phyloP scores from a whole-genome alignment of 2,888 invertebrate genomes.

The Dicycla oo region DNA sequence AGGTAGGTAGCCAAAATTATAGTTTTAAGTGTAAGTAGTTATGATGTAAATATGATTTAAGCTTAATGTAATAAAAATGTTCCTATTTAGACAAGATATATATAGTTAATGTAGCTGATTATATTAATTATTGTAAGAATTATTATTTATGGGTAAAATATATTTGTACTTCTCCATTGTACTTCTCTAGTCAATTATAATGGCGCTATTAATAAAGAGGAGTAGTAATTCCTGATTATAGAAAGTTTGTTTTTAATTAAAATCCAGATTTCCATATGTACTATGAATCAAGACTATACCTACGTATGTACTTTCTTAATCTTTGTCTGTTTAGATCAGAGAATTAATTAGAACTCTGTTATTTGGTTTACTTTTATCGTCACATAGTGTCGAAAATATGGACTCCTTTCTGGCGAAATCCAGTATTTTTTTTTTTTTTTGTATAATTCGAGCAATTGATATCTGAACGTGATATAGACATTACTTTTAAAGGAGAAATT shows the following conservation, averaged over 20 bases:
- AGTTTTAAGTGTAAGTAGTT: neutral
- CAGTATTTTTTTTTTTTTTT: too few species aligned
- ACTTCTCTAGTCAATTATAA: conserved; percentile 85
- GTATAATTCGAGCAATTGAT: too few species aligned
- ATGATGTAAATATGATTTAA: conserved; percentile 67
- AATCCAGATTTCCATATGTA: neutral
- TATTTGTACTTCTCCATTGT: conserved; percentile 81
- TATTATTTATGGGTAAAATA: conserved; percentile 79
- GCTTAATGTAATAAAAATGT: conserved; percentile 67
- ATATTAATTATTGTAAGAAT: conserved; percentile 69
- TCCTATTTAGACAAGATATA: conserved; percentile 73
- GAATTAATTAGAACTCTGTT: neutral
- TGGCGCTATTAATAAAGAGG: conserved; percentile 84
- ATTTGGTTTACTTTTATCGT: neutral
- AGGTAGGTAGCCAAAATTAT: conserved; percentile 10
- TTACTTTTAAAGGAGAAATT: neutral
- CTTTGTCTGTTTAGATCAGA: neutral
- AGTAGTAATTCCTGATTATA: conserved; percentile 77
- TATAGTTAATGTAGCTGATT: conserved; percentile 29
- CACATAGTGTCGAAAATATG: too few species aligned
- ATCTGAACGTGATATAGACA: too few species aligned
- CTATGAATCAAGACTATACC: neutral
- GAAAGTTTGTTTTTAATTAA: conserved; percentile 41
- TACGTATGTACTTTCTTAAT: neutral
- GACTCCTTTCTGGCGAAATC: neutral